A percentile compares a stretch with the other conserved stretches of the same genome.
Conservation (phyloP, 2,113 vertebrate genomes). For the Antigone vipio region DNA sequence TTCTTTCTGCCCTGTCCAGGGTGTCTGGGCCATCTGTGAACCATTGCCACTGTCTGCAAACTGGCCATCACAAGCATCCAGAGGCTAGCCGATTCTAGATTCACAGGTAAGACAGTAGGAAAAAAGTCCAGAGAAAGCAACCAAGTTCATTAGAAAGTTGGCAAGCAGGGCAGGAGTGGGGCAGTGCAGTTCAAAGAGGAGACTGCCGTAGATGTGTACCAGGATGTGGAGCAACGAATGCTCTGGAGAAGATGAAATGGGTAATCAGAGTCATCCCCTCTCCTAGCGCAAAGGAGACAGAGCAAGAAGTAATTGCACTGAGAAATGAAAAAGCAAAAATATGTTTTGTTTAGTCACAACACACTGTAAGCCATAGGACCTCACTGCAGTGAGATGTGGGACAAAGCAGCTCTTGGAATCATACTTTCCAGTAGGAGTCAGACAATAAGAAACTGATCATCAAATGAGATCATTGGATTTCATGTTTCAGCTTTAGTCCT, state of each 20-base stretch:
- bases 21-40: not conserved
- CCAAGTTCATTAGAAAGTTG: fast-evolving
- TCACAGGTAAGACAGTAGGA: not conserved
- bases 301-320: not conserved
- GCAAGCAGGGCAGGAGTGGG: not conserved
- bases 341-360: not conserved
- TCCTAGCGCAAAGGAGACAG: not conserved
- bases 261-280: not conserved
- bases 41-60: not conserved
- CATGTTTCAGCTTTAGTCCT: not conserved
- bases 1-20: not conserved
- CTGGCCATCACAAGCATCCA: not conserved
- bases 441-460: not conserved
- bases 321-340: not conserved
- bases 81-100: not conserved
- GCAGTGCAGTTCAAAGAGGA: not conserved
- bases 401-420: not conserved
- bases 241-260: not conserved
- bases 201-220: not conserved
- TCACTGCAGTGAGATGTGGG: not conserved
- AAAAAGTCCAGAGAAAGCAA: not conserved
- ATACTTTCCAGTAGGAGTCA: not conserved
- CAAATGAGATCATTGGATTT: not conserved
- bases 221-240: no score
- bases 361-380: not conserved